A percentile compares a stretch with the other conserved stretches of the same genome.
phyloP scores from a whole-genome alignment of 2,888 invertebrate species.

The Neoascia interrupta region DNA sequence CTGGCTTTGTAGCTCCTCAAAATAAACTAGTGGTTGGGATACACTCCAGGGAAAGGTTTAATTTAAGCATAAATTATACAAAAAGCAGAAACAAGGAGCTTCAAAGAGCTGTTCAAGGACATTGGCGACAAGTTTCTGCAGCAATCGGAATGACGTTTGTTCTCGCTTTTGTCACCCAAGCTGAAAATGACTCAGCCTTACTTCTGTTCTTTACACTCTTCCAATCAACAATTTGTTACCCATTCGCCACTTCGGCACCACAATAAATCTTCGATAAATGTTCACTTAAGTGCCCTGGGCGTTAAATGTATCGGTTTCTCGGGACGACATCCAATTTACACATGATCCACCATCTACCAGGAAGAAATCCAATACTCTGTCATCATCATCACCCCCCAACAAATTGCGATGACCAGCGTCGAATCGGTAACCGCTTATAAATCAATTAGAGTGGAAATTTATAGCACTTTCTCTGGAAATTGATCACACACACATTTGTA shows the following conservation, averaged over 20 bases:
- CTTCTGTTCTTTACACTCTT: too few relatives aligned
- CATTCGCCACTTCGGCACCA: slow-evolving; percentile 58
- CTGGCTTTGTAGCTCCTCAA: too few relatives aligned
- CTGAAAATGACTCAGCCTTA: too few relatives aligned
- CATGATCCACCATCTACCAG: slow-evolving; percentile 12
- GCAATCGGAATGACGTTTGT: too few relatives aligned
- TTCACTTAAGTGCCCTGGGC: slow-evolving; percentile 48
- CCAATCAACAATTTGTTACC: too few relatives aligned
- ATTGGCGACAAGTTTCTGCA: too few relatives aligned
- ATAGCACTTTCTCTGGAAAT: slow-evolving; percentile 48
- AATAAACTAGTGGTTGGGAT: too few relatives aligned
- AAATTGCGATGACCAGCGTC: slow-evolving; percentile 43
- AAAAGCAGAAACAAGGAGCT: too few relatives aligned
- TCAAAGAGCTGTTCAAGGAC: too few relatives aligned
- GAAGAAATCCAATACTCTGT: slow-evolving; percentile 6
- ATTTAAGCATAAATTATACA: too few relatives aligned
- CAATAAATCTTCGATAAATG: slow-evolving; percentile 49
- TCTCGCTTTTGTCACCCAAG: too few relatives aligned
- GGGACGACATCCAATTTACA: slow-evolving; percentile 55
- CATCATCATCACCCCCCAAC: background rate
- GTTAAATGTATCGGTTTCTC: slow-evolving; percentile 36
- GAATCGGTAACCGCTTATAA: slow-evolving; percentile 65
- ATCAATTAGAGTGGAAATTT: slow-evolving; percentile 67
- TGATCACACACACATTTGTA: slow-evolving; percentile 63
- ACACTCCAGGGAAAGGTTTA: too few relatives aligned